Conservation (phyloP, 1,140 invertebrate genomes). For the Phocides pigmalion region DNA sequence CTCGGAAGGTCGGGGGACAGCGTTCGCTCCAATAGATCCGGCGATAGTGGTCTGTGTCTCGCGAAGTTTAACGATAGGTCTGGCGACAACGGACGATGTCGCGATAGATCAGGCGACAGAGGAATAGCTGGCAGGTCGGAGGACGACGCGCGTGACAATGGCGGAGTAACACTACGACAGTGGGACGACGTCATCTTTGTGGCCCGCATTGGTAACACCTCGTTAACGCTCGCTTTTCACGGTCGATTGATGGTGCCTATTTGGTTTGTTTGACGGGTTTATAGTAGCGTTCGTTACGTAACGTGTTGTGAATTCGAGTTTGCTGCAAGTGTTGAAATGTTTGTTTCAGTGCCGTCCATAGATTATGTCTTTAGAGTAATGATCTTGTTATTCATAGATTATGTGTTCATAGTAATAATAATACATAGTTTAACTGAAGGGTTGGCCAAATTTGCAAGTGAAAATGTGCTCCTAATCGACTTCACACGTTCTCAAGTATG, state of each 20-base stretch:
- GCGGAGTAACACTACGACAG: slow-evolving; percentile 74
- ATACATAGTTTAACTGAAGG: too few species aligned
- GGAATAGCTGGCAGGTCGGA: slow-evolving; percentile 54
- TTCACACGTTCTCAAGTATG: too few species aligned
- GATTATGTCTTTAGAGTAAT: neutral
- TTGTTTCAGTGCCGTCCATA: neutral
- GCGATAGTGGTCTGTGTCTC: slow-evolving; percentile 41
- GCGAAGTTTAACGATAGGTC: slow-evolving; percentile 48
- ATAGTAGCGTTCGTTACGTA: slow-evolving; percentile 12
- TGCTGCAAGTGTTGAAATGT: neutral
- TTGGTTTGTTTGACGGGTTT: slow-evolving; percentile 11
- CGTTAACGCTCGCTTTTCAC: slow-evolving; percentile 32
- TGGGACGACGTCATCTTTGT: slow-evolving; percentile 77
- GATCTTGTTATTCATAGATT: too few species aligned
- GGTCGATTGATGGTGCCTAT: slow-evolving; percentile 25
- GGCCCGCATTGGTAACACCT: slow-evolving; percentile 62
- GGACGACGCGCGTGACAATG: slow-evolving; percentile 68
- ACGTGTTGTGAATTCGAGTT: neutral
- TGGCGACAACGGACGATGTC: slow-evolving; percentile 47
- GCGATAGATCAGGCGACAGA: slow-evolving; percentile 37
- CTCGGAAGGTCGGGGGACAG: slow-evolving; percentile 71
- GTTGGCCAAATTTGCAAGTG: too few species aligned
- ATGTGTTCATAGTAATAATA: too few species aligned
- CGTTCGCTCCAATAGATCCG: slow-evolving; percentile 49
- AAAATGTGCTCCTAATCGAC: too few species aligned